Conservation (phyloP, 2,797 vertebrate species). For the Artibeus lituratus region DNA sequence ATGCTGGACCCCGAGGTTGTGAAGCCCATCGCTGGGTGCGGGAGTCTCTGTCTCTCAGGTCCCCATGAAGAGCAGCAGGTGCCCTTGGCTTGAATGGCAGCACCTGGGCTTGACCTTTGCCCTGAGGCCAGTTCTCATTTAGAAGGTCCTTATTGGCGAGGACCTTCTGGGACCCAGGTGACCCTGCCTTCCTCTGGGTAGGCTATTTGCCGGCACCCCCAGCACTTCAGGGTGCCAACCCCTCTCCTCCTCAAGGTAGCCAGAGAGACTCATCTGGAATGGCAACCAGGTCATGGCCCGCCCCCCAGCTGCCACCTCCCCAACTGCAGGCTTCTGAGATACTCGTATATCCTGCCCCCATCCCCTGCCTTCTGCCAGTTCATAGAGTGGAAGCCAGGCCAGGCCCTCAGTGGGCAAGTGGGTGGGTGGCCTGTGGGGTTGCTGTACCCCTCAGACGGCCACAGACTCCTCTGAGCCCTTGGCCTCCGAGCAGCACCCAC, state of each 20-base stretch:
- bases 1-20: fast-evolving
- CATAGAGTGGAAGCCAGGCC: neutral
- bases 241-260: fast-evolving
- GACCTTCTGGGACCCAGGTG: neutral
- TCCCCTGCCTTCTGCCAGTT: neutral
- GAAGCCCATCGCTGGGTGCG: neutral
- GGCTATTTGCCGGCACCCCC: neutral
- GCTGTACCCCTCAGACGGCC: too few species aligned
- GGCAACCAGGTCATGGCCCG: neutral
- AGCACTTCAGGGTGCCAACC: neutral
- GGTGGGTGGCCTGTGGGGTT: too few species aligned
- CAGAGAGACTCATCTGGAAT: neutral
- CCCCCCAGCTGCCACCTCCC: neutral
- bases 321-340: neutral
- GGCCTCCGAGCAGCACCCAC: neutral
- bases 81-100: neutral
- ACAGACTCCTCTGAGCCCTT: neutral
- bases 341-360: neutral
- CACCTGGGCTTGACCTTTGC: neutral
- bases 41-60: neutral
- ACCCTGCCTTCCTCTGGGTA: neutral
- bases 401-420: neutral
- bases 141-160: too few species aligned
- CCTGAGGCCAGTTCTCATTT: neutral
- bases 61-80: fast-evolving